These are phyloP conservation scores for Sinocyclocheilus rhinocerous DNA, from an alignment of 2,113 vertebrate genomes.

Conservation along the genomic window DNA sequence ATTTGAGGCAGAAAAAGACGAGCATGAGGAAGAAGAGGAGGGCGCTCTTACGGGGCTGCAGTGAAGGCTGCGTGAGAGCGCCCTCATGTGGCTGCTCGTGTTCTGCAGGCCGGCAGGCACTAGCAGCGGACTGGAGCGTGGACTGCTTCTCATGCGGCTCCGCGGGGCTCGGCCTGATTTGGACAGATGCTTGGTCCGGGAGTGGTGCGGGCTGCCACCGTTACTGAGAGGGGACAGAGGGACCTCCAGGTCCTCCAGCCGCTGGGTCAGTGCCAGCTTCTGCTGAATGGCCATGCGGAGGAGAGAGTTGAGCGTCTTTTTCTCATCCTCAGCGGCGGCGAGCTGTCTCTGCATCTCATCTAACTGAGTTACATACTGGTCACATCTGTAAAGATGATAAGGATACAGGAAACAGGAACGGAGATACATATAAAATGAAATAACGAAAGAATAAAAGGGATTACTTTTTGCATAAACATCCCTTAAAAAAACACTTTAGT, in stretches of 20 bases:
- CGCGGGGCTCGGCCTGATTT: constrained; percentile 73
- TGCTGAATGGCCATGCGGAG: constrained; percentile 84
- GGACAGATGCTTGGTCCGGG: constrained; percentile 74
- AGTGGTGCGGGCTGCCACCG: constrained; percentile 74
- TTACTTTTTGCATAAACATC: constrained; percentile 5
- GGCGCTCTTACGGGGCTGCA: constrained; percentile 76
- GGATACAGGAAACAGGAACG: constrained; percentile 47
- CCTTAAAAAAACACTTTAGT: not conserved
- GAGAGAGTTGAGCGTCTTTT: constrained; percentile 81
- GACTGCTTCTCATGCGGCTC: constrained; percentile 68
- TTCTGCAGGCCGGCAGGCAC: constrained; percentile 47
- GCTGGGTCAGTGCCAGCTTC: constrained; percentile 80
- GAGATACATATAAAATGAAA: constrained; percentile 2
- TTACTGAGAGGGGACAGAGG: constrained; percentile 75
- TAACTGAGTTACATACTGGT: constrained; percentile 82
- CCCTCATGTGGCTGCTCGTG: constrained; percentile 54
- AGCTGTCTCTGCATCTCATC: constrained; percentile 84
- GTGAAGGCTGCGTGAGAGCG: constrained; percentile 73
- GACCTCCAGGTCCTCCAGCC: constrained; percentile 79
- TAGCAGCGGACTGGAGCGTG: constrained; percentile 69
- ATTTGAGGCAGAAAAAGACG: constrained; percentile 42
- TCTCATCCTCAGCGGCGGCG: constrained; percentile 81
- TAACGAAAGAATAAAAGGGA: not conserved
- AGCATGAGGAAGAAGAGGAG: constrained; percentile 55
- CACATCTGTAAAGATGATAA: constrained; percentile 71